phyloP scores from a whole-genome alignment of 2,113 vertebrate genomes.

The Neolamprologus variostigma region DNA sequence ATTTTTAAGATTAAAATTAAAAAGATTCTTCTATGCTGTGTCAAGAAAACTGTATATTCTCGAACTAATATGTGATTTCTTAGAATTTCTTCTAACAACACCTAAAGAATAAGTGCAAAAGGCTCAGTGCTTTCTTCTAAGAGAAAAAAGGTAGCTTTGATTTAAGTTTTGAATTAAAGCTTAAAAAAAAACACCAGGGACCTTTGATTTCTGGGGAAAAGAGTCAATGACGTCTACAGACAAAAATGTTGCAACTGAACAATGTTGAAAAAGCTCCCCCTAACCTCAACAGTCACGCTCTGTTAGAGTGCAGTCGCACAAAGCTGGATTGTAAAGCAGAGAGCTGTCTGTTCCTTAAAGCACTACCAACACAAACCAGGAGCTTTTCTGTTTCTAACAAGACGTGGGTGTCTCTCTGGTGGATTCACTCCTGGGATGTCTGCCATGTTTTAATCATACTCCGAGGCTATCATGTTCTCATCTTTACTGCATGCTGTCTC shows the following conservation, averaged over 20 bases:
- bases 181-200: neutral
- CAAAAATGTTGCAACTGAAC: neutral
- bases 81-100: neutral
- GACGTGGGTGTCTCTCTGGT: slow-evolving; percentile 33
- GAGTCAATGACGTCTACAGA: neutral
- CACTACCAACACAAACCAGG: neutral
- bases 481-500: neutral
- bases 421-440: slow-evolving; percentile 10
- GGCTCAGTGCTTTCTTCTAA: neutral
- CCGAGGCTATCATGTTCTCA: neutral
- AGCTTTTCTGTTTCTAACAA: neutral
- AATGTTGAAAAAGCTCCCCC: neutral
- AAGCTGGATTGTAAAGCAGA: neutral
- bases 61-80: neutral
- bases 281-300: neutral
- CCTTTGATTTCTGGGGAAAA: neutral
- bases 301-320: neutral
- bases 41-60: neutral
- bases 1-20: neutral
- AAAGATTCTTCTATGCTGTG: neutral
- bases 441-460: slow-evolving; percentile 22
- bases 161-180: neutral
- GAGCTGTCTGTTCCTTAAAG: neutral
- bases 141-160: neutral
- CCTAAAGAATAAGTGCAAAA: neutral